phyloP scores from a whole-genome alignment of 2,113 vertebrate genomes.

The Grantiella picta region DNA sequence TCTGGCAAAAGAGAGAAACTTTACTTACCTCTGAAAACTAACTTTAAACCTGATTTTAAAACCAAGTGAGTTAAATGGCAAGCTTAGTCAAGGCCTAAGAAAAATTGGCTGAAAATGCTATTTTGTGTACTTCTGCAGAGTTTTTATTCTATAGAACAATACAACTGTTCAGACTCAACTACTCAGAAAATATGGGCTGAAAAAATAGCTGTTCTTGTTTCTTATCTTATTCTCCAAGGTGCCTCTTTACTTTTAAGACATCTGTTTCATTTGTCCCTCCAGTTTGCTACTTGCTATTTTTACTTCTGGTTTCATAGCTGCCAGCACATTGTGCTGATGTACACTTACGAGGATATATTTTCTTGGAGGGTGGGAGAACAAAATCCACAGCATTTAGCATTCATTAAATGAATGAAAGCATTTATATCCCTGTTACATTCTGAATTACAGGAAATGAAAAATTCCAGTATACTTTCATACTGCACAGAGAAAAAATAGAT shows the following conservation, averaged over 20 bases:
- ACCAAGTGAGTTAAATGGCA: not conserved
- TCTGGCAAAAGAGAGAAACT: not conserved
- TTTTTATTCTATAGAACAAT: not conserved
- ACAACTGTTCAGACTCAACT: not conserved
- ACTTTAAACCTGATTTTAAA: not conserved
- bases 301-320: not conserved
- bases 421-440: not conserved
- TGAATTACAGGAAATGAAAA: not conserved
- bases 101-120: not conserved
- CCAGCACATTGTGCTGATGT: not conserved
- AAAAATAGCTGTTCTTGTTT: not conserved
- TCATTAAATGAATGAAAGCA: not conserved
- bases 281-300: not conserved
- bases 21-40: not conserved
- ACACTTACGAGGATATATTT: not conserved
- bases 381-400: not conserved
- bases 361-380: not conserved
- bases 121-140: not conserved
- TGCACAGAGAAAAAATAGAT: not conserved
- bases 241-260: not conserved
- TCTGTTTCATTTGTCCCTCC: not conserved
- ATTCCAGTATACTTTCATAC: not conserved
- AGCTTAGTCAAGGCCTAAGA: not conserved
- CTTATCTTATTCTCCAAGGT: not conserved
- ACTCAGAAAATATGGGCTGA: not conserved